Evolutionary conservation across 2,797 vertebrate species (phyloP), one percentile per base, ranked within the genome.

Genomic region (Helarctos malayanus): DNA sequence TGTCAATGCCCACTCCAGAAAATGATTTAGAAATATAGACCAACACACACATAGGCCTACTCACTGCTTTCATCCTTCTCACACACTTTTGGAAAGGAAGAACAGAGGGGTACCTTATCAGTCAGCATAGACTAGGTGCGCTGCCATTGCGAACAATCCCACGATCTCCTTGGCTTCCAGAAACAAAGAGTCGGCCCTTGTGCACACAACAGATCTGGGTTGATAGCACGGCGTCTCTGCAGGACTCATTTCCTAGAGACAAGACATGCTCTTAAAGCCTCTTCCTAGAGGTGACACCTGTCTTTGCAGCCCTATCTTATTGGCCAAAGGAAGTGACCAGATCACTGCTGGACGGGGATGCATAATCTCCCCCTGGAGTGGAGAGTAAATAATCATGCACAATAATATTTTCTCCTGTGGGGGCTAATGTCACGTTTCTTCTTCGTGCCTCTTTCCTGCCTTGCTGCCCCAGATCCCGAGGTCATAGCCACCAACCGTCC

Each of bases 31-130:
- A 69, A 88, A 14, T 49, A 49, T 2, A 84, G 47, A 32, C 25
- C n/a, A 3, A 4, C 7, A n/a, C 25, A 45, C 45, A 15, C 16
- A 12, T 18, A 23, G 25, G 63, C n/a, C 35, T 57, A 13, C 21
- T 38, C 54, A 71, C 1, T n/a, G 25, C 41, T 73, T 94, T 27
- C 9, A n/a, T 84, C 41, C 52, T 95, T 63, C 68, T 57, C 15
- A 25, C 7, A 19, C 1, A 5, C 25, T 84, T 91, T 81, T 29
- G 23, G 41, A 65, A 88, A 65, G 65, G 15, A 94, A 88, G 71
- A 57, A 16, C 47, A 49, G 71, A 32, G 25, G n/a, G 8, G 14
- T 3, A 5, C 41, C 0, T 0, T 12, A 3, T 71, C 45, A 23
- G 82, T 86, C 86, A 61, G 54, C 29, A 23, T 16, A 54, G 65